Evolutionary conservation across 2,113 vertebrate species (phyloP).

Genomic region (Hippocampus comes): DNA sequence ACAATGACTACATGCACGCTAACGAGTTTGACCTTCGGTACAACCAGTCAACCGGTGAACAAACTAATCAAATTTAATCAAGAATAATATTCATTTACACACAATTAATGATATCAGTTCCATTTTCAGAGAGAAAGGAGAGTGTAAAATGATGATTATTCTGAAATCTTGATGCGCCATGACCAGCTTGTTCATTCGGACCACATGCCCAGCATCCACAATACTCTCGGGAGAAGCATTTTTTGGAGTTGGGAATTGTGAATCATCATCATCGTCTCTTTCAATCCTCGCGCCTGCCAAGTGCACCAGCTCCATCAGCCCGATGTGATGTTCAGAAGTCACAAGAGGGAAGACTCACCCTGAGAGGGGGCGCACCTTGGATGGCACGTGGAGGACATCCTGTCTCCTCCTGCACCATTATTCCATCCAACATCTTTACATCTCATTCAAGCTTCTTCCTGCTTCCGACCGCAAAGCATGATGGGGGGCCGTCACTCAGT

Average conservation of each 20-base stretch:
- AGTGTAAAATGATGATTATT: no score
- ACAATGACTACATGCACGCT: neutral
- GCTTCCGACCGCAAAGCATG: constrained; percentile 62
- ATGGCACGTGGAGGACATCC: constrained; percentile 33
- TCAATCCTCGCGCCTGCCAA: constrained; percentile 47
- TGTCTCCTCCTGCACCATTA: constrained; percentile 18
- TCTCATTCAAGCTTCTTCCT: constrained; percentile 42
- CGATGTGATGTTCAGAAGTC: neutral
- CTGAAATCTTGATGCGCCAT: no score
- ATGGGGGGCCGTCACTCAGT: constrained; percentile 46
- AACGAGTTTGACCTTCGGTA: neutral
- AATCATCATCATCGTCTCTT: constrained; percentile 28
- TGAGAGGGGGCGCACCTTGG: constrained; percentile 23
- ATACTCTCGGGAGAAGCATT: no score
- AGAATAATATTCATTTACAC: neutral
- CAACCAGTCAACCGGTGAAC: neutral
- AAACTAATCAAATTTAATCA: no score
- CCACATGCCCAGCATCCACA: no score
- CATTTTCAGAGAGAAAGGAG: no score
- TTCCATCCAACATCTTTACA: constrained; percentile 30
- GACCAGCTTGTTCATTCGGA: no score
- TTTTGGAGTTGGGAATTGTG: no score
- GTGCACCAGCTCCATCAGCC: constrained; percentile 8
- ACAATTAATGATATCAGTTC: no score
- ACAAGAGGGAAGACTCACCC: constrained; percentile 49